Percentiles rank a stretch among this genome's conserved stretches.
Evolutionary conservation across 2,888 invertebrate genomes (phyloP).

Genomic region (Cabera pusaria): DNA sequence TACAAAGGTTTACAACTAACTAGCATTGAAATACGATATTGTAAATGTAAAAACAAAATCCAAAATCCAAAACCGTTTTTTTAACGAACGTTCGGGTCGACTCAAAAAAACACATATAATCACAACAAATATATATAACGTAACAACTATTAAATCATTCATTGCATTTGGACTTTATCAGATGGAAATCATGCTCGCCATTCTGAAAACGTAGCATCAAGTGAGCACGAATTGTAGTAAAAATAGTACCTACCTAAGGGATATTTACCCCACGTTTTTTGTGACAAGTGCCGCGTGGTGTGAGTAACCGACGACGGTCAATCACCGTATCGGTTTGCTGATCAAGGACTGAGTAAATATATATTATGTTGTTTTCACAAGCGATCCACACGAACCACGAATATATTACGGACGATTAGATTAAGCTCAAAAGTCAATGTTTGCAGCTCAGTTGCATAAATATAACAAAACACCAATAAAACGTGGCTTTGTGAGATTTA

Average conservation of each 20-base stretch:
- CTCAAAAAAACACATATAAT: neutral
- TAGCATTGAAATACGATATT: neutral
- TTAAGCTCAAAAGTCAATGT: slow-evolving; percentile 16
- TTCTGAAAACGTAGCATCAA: slow-evolving; percentile 1
- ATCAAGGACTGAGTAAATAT: slow-evolving; percentile 58
- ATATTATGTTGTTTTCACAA: too few species aligned
- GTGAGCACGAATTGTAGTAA: slow-evolving; percentile 1
- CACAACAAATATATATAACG: neutral
- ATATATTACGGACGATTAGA: slow-evolving; percentile 32
- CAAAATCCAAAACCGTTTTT: neutral
- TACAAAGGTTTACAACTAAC: slow-evolving; percentile 4
- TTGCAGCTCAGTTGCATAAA: slow-evolving; percentile 3
- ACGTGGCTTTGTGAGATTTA: too few species aligned
- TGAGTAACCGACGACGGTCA: slow-evolving; percentile 70
- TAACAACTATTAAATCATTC: neutral
- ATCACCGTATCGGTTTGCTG: slow-evolving; percentile 63
- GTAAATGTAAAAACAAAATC: too few species aligned
- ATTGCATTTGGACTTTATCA: too few species aligned
- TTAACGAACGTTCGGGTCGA: neutral
- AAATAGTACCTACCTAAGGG: slow-evolving; percentile 2
- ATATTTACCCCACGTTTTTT: slow-evolving; percentile 45
- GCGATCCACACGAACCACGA: slow-evolving; percentile 25
- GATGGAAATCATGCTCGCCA: too few species aligned
- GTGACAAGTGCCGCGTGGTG: slow-evolving; percentile 39
- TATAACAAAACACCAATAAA: too few species aligned